phyloP scores from a whole-genome alignment of 1,140 invertebrate species.

The Procambarus clarkii region DNA sequence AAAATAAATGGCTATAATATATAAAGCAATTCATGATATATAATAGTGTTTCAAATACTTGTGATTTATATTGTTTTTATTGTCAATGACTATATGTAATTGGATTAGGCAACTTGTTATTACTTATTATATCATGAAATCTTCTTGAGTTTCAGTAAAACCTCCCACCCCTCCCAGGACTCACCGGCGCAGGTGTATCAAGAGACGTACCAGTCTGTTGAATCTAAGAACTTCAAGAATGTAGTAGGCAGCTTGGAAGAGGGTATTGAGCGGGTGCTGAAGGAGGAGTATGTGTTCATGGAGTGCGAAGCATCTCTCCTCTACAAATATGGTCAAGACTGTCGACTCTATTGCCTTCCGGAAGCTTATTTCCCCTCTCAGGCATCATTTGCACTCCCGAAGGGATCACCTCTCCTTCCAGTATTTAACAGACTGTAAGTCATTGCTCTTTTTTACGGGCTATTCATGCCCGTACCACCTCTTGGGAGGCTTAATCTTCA shows the following conservation, averaged over 20 bases:
- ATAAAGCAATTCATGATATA: no score
- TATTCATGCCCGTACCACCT: background rate
- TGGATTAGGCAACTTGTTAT: no score
- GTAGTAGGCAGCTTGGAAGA: background rate
- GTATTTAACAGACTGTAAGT: conserved; percentile 49
- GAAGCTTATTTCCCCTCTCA: background rate
- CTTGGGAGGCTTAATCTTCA: background rate
- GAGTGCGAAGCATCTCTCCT: conserved; percentile 13
- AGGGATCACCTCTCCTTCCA: conserved; percentile 41
- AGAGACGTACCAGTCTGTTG: background rate
- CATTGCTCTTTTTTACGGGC: background rate
- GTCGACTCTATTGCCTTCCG: conserved; percentile 31
- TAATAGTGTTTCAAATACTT: no score
- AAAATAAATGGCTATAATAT: no score
- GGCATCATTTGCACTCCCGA: conserved; percentile 28
- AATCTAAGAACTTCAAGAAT: background rate
- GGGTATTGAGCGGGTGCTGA: conserved; percentile 20
- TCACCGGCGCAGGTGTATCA: background rate
- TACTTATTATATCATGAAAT: no score
- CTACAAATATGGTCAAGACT: conserved; percentile 40
- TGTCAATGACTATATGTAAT: no score
- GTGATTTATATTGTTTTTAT: no score
- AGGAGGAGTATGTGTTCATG: conserved; percentile 27
- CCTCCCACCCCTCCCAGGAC: background rate
- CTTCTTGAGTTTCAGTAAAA: no score